phyloP scores from a whole-genome alignment of 2,113 vertebrate genomes.

The Hemiprocne comata region DNA sequence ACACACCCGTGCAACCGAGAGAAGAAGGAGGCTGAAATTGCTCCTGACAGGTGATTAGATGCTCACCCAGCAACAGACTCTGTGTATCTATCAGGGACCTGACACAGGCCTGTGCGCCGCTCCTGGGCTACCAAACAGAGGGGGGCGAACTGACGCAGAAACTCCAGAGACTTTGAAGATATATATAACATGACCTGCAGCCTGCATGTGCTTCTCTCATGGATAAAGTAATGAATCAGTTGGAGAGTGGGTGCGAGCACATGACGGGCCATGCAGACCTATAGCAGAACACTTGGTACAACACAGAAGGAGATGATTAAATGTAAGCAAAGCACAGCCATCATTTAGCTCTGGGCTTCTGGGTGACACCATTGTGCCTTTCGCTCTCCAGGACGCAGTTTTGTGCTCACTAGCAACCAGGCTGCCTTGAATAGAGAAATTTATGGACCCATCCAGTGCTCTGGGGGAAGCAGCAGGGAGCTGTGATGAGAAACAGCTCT shows the following conservation, averaged over 20 bases:
- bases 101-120: fast-evolving
- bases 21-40: slow-evolving; percentile 20
- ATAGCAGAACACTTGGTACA: neutral
- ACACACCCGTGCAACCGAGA: fast-evolving
- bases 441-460: neutral
- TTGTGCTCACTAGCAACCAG: neutral
- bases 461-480: neutral
- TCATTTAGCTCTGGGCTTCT: neutral
- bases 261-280: neutral
- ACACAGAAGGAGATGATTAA: neutral
- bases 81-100: neutral
- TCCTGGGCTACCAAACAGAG: neutral
- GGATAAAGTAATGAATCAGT: slow-evolving; percentile 27
- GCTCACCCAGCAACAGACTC: neutral
- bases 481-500: neutral
- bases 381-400: neutral
- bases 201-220: neutral
- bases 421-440: neutral
- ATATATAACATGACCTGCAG: neutral
- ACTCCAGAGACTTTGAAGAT: neutral
- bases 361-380: neutral
- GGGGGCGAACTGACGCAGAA: neutral
- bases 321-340: neutral
- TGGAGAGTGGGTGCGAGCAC: neutral
- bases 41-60: slow-evolving; percentile 12